Evolutionary conservation across 2,888 invertebrate species (phyloP).

Genomic region (Polydrusus tereticollis): DNA sequence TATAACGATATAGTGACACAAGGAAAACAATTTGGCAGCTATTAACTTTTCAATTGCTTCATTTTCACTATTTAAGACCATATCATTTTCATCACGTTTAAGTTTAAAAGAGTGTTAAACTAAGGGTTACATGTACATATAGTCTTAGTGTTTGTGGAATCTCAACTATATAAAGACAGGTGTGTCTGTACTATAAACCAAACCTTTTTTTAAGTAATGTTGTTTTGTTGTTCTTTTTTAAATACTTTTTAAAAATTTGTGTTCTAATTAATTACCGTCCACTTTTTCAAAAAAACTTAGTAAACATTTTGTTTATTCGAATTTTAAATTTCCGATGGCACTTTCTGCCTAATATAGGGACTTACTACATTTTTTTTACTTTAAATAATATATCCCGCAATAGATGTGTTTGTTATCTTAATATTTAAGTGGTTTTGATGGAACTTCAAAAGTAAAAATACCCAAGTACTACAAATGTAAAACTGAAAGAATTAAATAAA

Average conservation of each 20-base stretch:
- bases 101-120: not conserved
- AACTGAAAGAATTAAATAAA: conserved; percentile 1
- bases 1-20: too few relatives aligned
- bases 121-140: conserved; percentile 9
- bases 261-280: conserved; percentile 11
- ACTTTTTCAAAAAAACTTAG: not conserved
- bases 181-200: too few relatives aligned
- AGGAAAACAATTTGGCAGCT: not conserved
- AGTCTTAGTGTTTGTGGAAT: conserved; percentile 8
- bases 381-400: not conserved
- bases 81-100: conserved; percentile 16
- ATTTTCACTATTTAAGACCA: conserved; percentile 26
- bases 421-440: not conserved
- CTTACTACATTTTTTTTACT: not conserved
- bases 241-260: not conserved
- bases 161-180: conserved; percentile 14
- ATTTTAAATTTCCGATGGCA: too few relatives aligned
- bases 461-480: not conserved
- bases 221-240: not conserved
- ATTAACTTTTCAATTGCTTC: not conserved
- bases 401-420: not conserved
- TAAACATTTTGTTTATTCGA: too few relatives aligned
- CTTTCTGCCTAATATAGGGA: too few relatives aligned
- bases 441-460: not conserved
- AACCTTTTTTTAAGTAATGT: conserved; percentile 8